Base-by-base conservation (phyloP, 2,888 invertebrate genomes). In the Lathronympha strigana region DNA sequence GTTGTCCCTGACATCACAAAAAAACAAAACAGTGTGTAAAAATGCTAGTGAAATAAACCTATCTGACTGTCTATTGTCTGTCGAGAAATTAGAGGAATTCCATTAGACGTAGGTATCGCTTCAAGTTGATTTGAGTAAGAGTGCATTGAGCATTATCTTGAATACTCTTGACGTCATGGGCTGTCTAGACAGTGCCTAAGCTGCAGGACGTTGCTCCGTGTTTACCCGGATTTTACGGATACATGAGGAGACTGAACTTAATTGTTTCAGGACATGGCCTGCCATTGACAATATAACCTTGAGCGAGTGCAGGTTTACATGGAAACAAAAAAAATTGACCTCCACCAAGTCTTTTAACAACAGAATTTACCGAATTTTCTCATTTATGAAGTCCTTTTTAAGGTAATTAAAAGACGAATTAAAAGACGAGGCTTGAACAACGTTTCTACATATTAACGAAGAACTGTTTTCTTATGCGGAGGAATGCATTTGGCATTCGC, bases 101-200 rank as follows among this genome's bases (percentile, higher is more conserved):
- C 55, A 55, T 57, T 57, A 40, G 28, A 8, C 3, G 21, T n/a
- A 8, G 19, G 9, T 25, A 25, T 23, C 4, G 11, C 31, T 43
- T 43, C 40, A 28, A 55, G 55, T 47, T 49, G 40, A 28, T 31
- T 55, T 63, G 55, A 50, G 40, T 43, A 38, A 4, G 33, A 25
- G 58, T 64, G 58, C 45, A 53, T 60, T 58, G 45, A 53, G 53
- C 36, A 45, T 38, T 66, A 38, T 36, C 53, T 33, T 66, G 58
- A 38, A 58, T 64, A 60, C 25, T 25, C 19, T 33, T 60, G 64
- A 61, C 66, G 66, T 66, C 66, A 66, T 60, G 60, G 66, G 66
- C 47, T 28, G 66, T 66, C 66, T 66, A 66, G 66, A 66, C 66
- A 23, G 36, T 43, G 28, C n/a, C n/a, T 49, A 11, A 28, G 47